A percentile compares a stretch with the other conserved stretches of the same genome.
phyloP scores from a whole-genome alignment of 2,113 vertebrate genomes.

The Dasyurus viverrinus region DNA sequence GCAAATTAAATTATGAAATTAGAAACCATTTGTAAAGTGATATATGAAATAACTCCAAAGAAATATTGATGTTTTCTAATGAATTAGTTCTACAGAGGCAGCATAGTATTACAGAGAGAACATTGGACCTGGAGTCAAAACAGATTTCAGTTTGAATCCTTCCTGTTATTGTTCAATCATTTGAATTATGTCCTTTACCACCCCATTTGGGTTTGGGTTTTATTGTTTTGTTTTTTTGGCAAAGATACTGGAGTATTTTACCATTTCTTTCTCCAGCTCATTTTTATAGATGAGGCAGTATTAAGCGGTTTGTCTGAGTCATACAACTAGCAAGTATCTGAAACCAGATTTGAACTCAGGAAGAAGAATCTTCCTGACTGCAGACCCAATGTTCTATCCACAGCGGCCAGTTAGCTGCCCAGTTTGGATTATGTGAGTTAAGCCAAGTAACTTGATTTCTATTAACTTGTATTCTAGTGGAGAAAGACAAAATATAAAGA shows the following conservation, averaged over 20 bases:
- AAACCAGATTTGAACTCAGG: not conserved
- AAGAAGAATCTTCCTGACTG: not conserved
- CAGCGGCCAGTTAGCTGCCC: not conserved
- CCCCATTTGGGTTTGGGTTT: not conserved
- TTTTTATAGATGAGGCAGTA: not conserved
- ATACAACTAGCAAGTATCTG: not conserved
- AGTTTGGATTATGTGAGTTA: not conserved
- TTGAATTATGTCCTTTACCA: not conserved
- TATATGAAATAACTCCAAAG: not conserved
- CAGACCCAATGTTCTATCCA: not conserved
- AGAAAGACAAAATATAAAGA: too few relatives aligned
- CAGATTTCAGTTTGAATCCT: not conserved
- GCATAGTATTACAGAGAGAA: not conserved
- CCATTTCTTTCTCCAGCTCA: not conserved
- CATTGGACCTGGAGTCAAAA: not conserved
- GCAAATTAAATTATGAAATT: not conserved
- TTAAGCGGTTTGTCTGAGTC: not conserved
- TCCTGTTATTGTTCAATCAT: not conserved
- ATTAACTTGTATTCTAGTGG: too few relatives aligned
- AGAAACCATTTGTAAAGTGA: not conserved
- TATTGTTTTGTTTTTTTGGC: not conserved
- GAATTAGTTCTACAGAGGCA: not conserved
- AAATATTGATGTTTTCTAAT: not conserved
- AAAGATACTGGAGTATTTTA: not conserved
- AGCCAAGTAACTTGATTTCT: too few relatives aligned